Percentiles rank a stretch among this genome's conserved stretches.
Conservation (phyloP, 2,888 invertebrate genomes). For the Lottia gigantea region DNA sequence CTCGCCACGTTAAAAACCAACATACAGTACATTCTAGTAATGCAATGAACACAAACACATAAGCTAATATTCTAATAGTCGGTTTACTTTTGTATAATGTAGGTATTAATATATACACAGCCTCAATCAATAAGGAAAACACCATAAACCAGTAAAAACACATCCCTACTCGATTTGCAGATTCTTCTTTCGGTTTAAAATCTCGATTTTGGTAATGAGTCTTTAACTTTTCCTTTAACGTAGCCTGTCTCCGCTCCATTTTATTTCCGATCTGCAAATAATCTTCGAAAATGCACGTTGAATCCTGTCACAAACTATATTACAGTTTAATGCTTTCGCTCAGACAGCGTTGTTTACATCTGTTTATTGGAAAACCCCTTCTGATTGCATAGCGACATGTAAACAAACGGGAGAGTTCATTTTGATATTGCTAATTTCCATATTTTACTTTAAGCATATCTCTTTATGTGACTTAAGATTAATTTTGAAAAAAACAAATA, state of each 20-base stretch:
- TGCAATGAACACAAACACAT: slow-evolving; percentile 28
- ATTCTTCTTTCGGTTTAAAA: slow-evolving; percentile 41
- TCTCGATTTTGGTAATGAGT: slow-evolving; percentile 45
- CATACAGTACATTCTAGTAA: slow-evolving; percentile 36
- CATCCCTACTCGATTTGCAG: slow-evolving; percentile 36
- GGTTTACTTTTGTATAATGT: slow-evolving; percentile 28
- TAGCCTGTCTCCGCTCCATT: slow-evolving; percentile 46
- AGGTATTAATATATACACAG: slow-evolving; percentile 43
- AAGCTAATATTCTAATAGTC: background rate
- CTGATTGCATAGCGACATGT: too few species aligned
- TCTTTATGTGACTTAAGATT: too few species aligned
- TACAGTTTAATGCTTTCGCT: too few species aligned
- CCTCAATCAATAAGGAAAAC: slow-evolving; percentile 39
- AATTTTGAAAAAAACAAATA: too few species aligned
- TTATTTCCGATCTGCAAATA: background rate
- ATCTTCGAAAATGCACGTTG: too few species aligned
- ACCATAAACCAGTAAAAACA: slow-evolving; percentile 40
- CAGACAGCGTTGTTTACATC: too few species aligned
- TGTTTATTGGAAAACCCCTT: too few species aligned
- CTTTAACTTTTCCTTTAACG: slow-evolving; percentile 46
- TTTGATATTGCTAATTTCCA: too few species aligned
- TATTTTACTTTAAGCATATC: too few species aligned
- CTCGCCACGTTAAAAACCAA: slow-evolving; percentile 42
- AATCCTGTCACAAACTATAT: too few species aligned
- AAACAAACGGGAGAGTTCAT: too few species aligned